Percentiles rank a stretch among this genome's conserved stretches.
These are phyloP conservation scores for Natator depressus DNA, from an alignment of 2,113 vertebrate species.

Conservation along the genomic window DNA sequence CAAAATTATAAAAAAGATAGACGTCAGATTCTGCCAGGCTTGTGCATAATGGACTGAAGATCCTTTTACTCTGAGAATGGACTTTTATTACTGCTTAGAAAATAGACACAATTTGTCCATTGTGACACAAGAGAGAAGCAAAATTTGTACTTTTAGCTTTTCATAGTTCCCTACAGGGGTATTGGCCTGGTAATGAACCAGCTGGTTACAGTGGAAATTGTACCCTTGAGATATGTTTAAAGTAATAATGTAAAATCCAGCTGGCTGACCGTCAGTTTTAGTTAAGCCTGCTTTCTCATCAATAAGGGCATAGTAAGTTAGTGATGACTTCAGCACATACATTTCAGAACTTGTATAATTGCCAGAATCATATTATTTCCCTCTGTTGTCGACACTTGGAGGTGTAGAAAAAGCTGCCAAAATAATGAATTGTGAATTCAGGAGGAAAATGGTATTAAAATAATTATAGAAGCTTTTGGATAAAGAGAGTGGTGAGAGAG, in stretches of 20 bases:
- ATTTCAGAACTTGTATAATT: conserved; percentile 32
- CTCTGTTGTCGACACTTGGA: conserved; percentile 55
- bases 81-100: conserved; percentile 47
- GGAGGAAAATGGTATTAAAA: neutral
- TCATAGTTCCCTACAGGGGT: conserved; percentile 40
- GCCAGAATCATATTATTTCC: conserved; percentile 57
- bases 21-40: neutral
- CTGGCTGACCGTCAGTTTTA: conserved; percentile 28
- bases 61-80: conserved; percentile 34
- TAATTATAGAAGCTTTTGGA: conserved; percentile 50
- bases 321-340: conserved; percentile 44
- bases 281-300: conserved; percentile 45
- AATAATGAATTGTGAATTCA: conserved; percentile 7
- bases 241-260: conserved; percentile 40
- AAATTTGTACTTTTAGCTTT: conserved; percentile 47
- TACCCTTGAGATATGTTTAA: conserved; percentile 5
- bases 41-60: conserved; percentile 30
- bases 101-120: conserved; percentile 49
- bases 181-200: conserved; percentile 47
- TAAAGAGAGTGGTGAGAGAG: conserved; percentile 9
- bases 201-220: conserved; percentile 19
- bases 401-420: conserved; percentile 40
- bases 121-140: conserved; percentile 41
- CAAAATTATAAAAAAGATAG: neutral
- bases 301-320: neutral